Evolutionary conservation across 2,888 invertebrate genomes (phyloP).

Genomic region (Anagyrus pseudococci): DNA sequence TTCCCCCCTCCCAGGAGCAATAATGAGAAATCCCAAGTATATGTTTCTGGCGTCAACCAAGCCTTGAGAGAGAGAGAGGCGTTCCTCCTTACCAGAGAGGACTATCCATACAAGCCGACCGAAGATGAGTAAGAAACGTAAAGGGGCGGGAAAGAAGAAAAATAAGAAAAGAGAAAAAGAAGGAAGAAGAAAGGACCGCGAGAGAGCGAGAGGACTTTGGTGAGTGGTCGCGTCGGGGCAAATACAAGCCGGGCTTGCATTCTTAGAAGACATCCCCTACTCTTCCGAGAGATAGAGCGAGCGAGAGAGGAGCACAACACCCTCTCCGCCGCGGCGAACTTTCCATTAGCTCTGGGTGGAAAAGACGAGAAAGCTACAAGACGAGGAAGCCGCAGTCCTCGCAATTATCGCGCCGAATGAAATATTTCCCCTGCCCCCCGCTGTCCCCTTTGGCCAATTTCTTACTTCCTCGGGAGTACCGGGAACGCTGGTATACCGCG

Average conservation of each 20-base stretch:
- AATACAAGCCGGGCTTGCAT: slow-evolving; percentile 33
- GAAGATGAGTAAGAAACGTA: too few relatives aligned
- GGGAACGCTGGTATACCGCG: slow-evolving; percentile 18
- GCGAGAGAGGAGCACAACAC: too few relatives aligned
- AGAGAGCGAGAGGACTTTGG: neutral
- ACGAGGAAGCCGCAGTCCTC: slow-evolving; percentile 17
- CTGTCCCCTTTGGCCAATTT: slow-evolving; percentile 31
- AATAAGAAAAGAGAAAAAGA: slow-evolving; percentile 13
- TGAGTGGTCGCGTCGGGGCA: slow-evolving; percentile 18
- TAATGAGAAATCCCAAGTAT: slow-evolving; percentile 30
- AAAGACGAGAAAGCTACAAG: slow-evolving; percentile 2
- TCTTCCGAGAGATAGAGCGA: too few relatives aligned
- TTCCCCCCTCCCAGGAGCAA: slow-evolving; percentile 23
- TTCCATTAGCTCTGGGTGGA: slow-evolving; percentile 20
- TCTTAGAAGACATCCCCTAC: slow-evolving; percentile 26
- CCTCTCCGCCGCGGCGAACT: slow-evolving; percentile 1
- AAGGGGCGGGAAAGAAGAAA: slow-evolving; percentile 33
- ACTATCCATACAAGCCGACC: neutral
- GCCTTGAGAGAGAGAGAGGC: too few relatives aligned
- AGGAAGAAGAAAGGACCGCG: neutral
- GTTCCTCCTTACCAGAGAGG: slow-evolving; percentile 2
- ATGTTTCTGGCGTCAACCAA: slow-evolving; percentile 27
- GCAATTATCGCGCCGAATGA: slow-evolving; percentile 38
- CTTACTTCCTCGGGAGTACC: slow-evolving; percentile 35
- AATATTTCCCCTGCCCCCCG: slow-evolving; percentile 25